These are phyloP conservation scores for Zoanthus solanderi DNA, from an alignment of 92 coral and sea anemone genomes.

Conservation along the genomic window DNA sequence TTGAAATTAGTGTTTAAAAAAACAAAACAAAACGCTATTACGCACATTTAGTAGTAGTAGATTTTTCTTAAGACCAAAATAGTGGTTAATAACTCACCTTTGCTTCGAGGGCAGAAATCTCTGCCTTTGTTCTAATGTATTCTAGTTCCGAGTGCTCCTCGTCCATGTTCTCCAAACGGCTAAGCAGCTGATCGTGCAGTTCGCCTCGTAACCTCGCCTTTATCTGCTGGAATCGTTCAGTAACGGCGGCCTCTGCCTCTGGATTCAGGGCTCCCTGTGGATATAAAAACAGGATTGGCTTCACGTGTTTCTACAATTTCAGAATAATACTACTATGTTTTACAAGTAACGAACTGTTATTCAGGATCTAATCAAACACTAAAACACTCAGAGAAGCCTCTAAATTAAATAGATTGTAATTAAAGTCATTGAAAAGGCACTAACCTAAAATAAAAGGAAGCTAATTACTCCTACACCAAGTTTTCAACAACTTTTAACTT, in stretches of 20 bases:
- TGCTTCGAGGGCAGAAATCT: slow-evolving; percentile 91
- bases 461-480: no score
- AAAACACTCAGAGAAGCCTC: not conserved
- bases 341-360: no score
- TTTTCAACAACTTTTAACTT: no score
- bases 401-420: slow-evolving; percentile 71
- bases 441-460: no score
- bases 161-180: slow-evolving; percentile 93
- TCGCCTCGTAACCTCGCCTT: slow-evolving; percentile 94
- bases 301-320: not conserved
- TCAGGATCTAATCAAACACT: not conserved
- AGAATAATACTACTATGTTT: not conserved
- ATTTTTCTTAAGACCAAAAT: no score
- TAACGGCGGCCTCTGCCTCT: slow-evolving; percentile 95
- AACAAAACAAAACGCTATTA: no score
- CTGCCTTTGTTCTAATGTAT: slow-evolving; percentile 92
- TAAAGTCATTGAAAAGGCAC: not conserved
- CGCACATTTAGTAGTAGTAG: no score
- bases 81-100: slow-evolving; percentile 62
- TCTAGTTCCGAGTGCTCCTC: slow-evolving; percentile 92
- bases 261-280: slow-evolving; percentile 94
- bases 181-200: slow-evolving; percentile 93
- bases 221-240: slow-evolving; percentile 91
- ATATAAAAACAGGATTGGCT: not conserved
- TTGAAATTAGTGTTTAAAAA: no score